Evolutionary conservation across 2,113 vertebrate species (phyloP), one percentile per base, ranked within the genome.

Genomic region (Boulengeromyrus knoepffleri): DNA sequence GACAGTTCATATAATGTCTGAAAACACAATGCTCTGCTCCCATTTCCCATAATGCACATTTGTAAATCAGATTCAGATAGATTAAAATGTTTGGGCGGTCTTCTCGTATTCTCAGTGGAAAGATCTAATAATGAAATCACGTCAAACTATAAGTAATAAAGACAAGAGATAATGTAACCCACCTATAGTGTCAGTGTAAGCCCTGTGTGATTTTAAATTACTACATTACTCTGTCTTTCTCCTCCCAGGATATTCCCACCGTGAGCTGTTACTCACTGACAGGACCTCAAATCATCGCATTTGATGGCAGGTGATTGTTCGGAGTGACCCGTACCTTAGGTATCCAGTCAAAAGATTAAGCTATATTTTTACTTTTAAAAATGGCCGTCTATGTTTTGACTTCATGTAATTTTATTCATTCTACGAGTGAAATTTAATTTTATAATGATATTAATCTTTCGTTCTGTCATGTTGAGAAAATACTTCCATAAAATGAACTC

Each of bases 261-360:
- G 96, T 96, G 89, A 95, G 94, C 88, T 96, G 95, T 93, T 96
- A 96, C 94, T 97, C 96, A 77, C 94, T 96, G 92, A 95, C 95
- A 45, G 96, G 97, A 95, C 95, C 96, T 84, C 96, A 96, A 90
- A 92, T 97, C 92, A 96, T 96, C 90, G 96, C 94, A 0, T 95
- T 96, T 92, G 97, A 97, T 91, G 95, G 96, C 94, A 94, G 96
- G 96, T 97, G 94, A 95, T 46, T 47, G 39, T 47, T 42, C 21
- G 0, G 3, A 85, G 10, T 85, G 45, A 85, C 19, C 15, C 0
- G 13, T 7, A 47, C 80, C 7, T 84, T 46, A 7, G 39, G 42
- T 39, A 84, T 42, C 80, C 17, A 47, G 2, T 39, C 36, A 39
- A 77, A 77, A 7, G 27, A 77, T 77, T 13, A 74, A 36, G 13